phyloP scores from a whole-genome alignment of 2,113 vertebrate genomes.

The Piaya cayana region DNA sequence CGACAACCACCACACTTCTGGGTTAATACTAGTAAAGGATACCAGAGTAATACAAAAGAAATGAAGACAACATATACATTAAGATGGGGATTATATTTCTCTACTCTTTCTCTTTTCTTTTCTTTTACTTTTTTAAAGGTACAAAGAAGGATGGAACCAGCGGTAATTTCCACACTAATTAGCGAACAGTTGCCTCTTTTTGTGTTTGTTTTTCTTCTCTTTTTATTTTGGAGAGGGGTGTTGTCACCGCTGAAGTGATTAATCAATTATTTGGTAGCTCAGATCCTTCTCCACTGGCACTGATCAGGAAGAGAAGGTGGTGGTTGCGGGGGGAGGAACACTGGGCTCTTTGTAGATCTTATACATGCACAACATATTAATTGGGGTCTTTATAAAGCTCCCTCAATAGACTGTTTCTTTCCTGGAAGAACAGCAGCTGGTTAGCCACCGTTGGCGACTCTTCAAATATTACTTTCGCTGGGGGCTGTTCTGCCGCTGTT shows the following conservation, averaged over 20 bases:
- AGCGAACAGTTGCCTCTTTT: slow-evolving; percentile 74
- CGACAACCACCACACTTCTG: slow-evolving; percentile 66
- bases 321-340: slow-evolving; percentile 67
- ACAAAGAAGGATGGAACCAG: slow-evolving; percentile 76
- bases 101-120: slow-evolving; percentile 41
- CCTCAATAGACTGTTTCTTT: slow-evolving; percentile 78
- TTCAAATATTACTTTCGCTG: slow-evolving; percentile 72
- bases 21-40: slow-evolving; percentile 63
- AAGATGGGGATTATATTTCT: slow-evolving; percentile 65
- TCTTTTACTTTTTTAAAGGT: slow-evolving; percentile 14
- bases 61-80: slow-evolving; percentile 66
- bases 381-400: slow-evolving; percentile 76
- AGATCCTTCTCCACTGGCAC: slow-evolving; percentile 70
- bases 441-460: slow-evolving; percentile 71
- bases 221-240: slow-evolving; percentile 59
- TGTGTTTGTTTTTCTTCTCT: slow-evolving; percentile 74
- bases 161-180: slow-evolving; percentile 80
- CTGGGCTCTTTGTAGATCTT: slow-evolving; percentile 79
- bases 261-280: slow-evolving; percentile 79
- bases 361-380: slow-evolving; percentile 80
- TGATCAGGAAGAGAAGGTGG: slow-evolving; percentile 62
- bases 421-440: slow-evolving; percentile 77
- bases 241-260: slow-evolving; percentile 74
- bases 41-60: slow-evolving; percentile 66
- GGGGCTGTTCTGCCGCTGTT: slow-evolving; percentile 62